Evolutionary conservation across 2,113 vertebrate genomes (phyloP), one percentile per base, ranked within the genome.

Genomic region (Platysternon megacephalum): DNA sequence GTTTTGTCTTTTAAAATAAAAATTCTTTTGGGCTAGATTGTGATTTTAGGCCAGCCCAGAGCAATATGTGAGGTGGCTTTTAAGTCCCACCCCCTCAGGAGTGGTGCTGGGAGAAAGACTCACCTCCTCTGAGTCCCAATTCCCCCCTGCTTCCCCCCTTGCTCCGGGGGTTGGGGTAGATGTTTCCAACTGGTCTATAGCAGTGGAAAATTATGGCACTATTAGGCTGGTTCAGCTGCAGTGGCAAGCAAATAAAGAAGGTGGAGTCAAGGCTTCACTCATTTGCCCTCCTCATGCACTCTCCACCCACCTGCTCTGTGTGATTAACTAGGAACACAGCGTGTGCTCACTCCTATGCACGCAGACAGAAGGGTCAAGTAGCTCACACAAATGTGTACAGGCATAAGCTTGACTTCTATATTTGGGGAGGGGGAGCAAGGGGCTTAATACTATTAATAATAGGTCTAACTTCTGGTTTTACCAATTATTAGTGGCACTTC

Each of bases 61-160:
- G 0, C 89, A 44, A 26, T 1, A 0, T 0, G 0, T 46, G 49
- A 79, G 82, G 49, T 82, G 22, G 55, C 84, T 39, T n/a, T 65
- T 74, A 74, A 74, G 39, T 11, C 39, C 22, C 39, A 0, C 12
- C 44, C 26, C 4, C 12, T 26, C 68, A 29, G 68, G 17, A 52
- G 11, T 24, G 42, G 21, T 46, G 68, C 79, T 21, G 6, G 79
- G 8, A 44, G 16, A 28, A 53, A 28, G n/a, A 39, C 12, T 26
- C 2, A 28, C 14, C 39, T 42, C 39, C 68, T 76, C 52, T 17
- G 80, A 42, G 24, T 48, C 52, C 32, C 26, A 58, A 22, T 44
- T 16, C n/a, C 26, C 28, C n/a, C 28, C 49, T 44, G n/a, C 65
- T 32, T 68, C 65, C 19, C 84, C 22, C 84, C 72, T 53, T 56